Evolutionary conservation across 2,797 vertebrate species (phyloP), one percentile per base, ranked within the genome.

Genomic region (Hephaestus fuliginosus): DNA sequence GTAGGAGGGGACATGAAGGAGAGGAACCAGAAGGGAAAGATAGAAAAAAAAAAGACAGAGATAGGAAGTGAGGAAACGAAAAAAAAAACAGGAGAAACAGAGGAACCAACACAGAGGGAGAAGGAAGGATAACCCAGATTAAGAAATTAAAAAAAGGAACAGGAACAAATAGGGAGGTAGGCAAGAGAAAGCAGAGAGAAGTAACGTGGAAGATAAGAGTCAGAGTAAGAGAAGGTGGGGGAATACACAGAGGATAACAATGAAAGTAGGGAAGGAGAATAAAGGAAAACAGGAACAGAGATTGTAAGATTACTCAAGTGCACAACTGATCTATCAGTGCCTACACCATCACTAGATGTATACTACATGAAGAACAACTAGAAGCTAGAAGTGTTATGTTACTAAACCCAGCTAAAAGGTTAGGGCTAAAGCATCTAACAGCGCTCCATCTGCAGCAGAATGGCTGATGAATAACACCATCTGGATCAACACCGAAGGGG

Each of bases 381-480:
- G 56, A 65, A 82, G 56, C 61, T 44, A 3, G 15, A 52, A 49
- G 58, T 22, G 43, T 69, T 76, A 5, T n/a, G 36, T 77, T 67
- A 63, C 64, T 63, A 75, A 80, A 82, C 62, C 41, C 57, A 64
- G 65, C 48, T 57, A 76, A 75, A 79, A 44, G 49, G 63, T 83
- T 62, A 43, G 15, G 48, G 66, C 75, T 81, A 49, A 18, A 75
- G 80, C 36, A 56, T 80, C 68, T 64, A 46, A 58, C 73, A 61
- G 80, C 12, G 46, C 36, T 83, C 69, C 56, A 78, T 79, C 80
- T 90, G 86, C 78, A 87, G 85, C 62, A 80, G 81, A 84, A 67
- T 55, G 64, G 62, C 72, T 78, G 78, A 87, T 87, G 63, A 91
- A 84, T 61, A 89, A 86, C 83, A 87, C 80, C 87, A 90, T 90